Percentiles rank a stretch among this genome's conserved stretches.
These are phyloP conservation scores for Sylvia atricapilla DNA, from an alignment of 2,113 vertebrate genomes.

Conservation along the genomic window DNA sequence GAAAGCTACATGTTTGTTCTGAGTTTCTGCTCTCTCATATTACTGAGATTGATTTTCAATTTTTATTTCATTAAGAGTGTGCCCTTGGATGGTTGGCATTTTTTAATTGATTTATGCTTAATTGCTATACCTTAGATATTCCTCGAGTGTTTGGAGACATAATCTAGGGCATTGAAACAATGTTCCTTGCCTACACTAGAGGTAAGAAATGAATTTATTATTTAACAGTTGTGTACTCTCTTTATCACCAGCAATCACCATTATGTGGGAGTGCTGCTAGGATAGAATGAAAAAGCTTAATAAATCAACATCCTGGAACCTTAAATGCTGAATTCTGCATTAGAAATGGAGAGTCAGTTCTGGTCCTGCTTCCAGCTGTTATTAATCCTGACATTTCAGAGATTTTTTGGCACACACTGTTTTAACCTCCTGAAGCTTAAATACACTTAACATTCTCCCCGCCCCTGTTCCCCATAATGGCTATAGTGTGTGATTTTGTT, in stretches of 20 bases:
- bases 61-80: background rate
- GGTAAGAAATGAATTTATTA: background rate
- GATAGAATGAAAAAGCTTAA: background rate
- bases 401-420: background rate
- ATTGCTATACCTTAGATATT: background rate
- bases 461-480: background rate
- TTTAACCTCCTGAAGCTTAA: slow-evolving; percentile 28
- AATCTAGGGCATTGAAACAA: background rate
- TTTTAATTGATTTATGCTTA: background rate
- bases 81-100: background rate
- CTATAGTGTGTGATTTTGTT: slow-evolving; percentile 1
- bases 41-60: background rate
- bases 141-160: background rate
- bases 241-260: background rate
- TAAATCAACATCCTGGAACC: slow-evolving; percentile 1
- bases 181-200: background rate
- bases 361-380: slow-evolving; percentile 10
- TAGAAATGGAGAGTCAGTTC: background rate
- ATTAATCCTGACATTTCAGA: slow-evolving; percentile 40
- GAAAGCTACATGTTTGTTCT: background rate
- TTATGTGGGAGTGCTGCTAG: background rate
- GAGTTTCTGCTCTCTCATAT: background rate
- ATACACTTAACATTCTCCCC: background rate
- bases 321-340: background rate
- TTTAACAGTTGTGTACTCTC: background rate